Conservation (phyloP, 2,113 vertebrate species). For the Crypturellus undulatus region DNA sequence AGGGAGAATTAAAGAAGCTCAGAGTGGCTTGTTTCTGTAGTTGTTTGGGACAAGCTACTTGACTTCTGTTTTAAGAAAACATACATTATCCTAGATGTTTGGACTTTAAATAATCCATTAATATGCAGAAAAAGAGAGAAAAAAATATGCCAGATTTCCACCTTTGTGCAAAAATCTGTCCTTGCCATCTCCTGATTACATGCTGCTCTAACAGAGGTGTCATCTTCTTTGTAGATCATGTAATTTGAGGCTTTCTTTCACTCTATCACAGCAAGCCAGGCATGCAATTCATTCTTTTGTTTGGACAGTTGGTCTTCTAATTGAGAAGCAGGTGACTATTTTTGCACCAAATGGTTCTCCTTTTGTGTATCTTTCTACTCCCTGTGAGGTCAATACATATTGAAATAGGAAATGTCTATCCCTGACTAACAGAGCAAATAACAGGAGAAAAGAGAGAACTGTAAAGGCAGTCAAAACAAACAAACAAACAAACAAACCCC, state of each 20-base stretch:
- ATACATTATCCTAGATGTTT: neutral
- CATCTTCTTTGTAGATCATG: conserved; percentile 61
- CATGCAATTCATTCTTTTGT: conserved; percentile 53
- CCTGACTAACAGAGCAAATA: neutral
- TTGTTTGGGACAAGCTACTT: neutral
- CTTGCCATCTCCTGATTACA: conserved; percentile 20
- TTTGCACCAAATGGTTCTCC: conserved; percentile 44
- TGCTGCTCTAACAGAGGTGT: conserved; percentile 11
- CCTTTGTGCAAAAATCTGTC: neutral
- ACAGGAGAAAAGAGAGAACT: neutral
- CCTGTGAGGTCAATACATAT: neutral
- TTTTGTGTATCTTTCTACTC: conserved; percentile 1
- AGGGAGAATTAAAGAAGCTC: neutral
- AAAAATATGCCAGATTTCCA: neutral
- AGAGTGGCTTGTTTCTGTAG: neutral
- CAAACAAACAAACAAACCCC: neutral
- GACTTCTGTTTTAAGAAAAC: neutral
- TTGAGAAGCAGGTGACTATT: conserved; percentile 51
- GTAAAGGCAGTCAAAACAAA: neutral
- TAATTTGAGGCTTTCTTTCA: conserved; percentile 57
- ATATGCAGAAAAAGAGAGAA: neutral
- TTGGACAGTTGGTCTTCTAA: conserved; percentile 54
- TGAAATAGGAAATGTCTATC: conserved; percentile 8
- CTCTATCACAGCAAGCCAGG: conserved; percentile 32
- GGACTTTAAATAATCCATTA: neutral